A percentile compares a stretch with the other conserved stretches of the same genome.
phyloP scores from a whole-genome alignment of 2,797 vertebrate species.

The Scleropages formosus region DNA sequence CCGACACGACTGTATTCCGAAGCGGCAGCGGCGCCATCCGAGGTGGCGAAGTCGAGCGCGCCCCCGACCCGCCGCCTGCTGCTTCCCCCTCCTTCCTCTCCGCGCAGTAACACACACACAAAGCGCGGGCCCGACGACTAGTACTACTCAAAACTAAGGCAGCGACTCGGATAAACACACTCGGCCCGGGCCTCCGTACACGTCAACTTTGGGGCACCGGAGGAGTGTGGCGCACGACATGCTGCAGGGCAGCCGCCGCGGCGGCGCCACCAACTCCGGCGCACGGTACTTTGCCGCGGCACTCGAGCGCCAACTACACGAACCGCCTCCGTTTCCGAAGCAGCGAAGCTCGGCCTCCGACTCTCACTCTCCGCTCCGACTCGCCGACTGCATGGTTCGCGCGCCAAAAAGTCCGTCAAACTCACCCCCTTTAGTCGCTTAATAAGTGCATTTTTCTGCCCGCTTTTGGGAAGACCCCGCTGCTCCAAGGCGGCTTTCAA shows the following conservation, averaged over 20 bases:
- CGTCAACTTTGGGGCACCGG: background rate
- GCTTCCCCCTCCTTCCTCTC: constrained; percentile 29
- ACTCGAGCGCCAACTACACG: constrained; percentile 32
- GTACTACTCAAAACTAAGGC: constrained; percentile 30
- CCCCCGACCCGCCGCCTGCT: constrained; percentile 40
- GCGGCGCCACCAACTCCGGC: background rate
- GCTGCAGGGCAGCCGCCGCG: background rate
- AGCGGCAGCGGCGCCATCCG: background rate
- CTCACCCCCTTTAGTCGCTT: constrained; percentile 93
- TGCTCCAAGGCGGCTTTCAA: constrained; percentile 88
- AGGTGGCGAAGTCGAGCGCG: constrained; percentile 45
- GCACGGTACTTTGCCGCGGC: constrained; percentile 19
- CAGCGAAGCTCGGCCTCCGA: constrained; percentile 5
- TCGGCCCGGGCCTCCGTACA: constrained; percentile 22
- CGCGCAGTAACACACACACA: constrained; percentile 35
- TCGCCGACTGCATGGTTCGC: background rate
- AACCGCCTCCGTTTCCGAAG: constrained; percentile 59
- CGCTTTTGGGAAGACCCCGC: constrained; percentile 86
- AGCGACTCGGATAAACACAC: constrained; percentile 39
- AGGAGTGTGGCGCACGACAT: background rate
- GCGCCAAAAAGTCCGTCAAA: constrained; percentile 40
- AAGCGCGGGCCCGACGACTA: constrained; percentile 55
- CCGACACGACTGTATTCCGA: background rate
- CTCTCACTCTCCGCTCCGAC: no score
- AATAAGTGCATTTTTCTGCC: constrained; percentile 85